Evolutionary conservation across 2,888 invertebrate species (phyloP).

Genomic region (Patella caerulea): DNA sequence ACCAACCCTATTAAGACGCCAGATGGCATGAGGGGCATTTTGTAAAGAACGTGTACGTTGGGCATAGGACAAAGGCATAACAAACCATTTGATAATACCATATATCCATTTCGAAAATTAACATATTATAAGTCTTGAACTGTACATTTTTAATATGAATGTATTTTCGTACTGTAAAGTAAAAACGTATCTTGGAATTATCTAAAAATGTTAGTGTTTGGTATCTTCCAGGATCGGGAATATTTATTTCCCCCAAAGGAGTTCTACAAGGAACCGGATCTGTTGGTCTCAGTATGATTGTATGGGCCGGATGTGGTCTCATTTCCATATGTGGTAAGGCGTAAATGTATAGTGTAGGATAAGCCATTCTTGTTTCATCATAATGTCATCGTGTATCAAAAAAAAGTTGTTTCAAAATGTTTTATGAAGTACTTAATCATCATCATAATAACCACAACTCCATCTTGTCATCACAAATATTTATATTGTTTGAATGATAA

Average conservation of each 20-base stretch:
- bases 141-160: no score
- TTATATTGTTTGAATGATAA: no score
- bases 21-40: no score
- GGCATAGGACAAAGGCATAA: no score
- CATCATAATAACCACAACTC: no score
- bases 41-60: no score
- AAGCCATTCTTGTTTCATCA: neutral
- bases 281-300: conserved; percentile 93
- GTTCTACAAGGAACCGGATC: conserved; percentile 87
- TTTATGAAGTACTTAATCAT: neutral
- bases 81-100: no score
- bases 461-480: neutral
- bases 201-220: neutral
- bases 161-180: no score
- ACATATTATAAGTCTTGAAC: no score
- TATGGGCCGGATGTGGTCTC: conserved; percentile 94
- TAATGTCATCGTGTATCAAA: neutral
- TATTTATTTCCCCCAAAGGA: conserved; percentile 97
- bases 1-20: no score
- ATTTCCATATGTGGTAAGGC: conserved; percentile 87
- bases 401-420: neutral
- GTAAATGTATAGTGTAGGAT: neutral
- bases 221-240: conserved; percentile 85
- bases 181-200: no score
- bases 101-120: no score